phyloP scores from a whole-genome alignment of 2,113 vertebrate genomes.

The Hucho hucho region DNA sequence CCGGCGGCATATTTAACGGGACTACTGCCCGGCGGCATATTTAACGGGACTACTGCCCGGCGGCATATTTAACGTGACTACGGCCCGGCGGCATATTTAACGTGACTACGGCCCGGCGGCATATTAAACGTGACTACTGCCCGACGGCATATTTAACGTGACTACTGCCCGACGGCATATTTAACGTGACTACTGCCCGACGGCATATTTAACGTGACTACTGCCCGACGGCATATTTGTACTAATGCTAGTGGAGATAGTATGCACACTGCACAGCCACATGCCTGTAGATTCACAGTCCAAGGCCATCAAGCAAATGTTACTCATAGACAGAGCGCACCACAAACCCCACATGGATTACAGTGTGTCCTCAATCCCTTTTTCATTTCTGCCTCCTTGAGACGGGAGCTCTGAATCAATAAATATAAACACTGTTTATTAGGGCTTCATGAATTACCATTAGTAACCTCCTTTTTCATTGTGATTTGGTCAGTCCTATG shows the following conservation, averaged over 20 bases:
- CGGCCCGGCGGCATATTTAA: no score
- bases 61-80: no score
- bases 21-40: no score
- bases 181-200: no score
- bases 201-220: no score
- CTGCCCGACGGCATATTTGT: no score
- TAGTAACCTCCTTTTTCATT: neutral
- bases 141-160: no score
- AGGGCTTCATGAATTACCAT: neutral
- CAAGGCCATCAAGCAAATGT: constrained; percentile 45
- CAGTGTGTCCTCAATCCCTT: constrained; percentile 27
- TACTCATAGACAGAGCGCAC: constrained; percentile 30
- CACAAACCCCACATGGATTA: constrained; percentile 30
- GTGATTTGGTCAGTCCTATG: neutral
- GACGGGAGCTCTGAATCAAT: constrained; percentile 29
- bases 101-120: no score
- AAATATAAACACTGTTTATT: constrained; percentile 33
- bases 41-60: no score
- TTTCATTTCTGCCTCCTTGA: constrained; percentile 48
- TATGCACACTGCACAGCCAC: neutral
- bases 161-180: no score
- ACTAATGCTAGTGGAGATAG: neutral
- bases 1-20: no score
- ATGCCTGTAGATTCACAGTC: neutral
- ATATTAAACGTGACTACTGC: no score